Conservation (phyloP, 2,113 vertebrate species). For the Platysternon megacephalum region DNA sequence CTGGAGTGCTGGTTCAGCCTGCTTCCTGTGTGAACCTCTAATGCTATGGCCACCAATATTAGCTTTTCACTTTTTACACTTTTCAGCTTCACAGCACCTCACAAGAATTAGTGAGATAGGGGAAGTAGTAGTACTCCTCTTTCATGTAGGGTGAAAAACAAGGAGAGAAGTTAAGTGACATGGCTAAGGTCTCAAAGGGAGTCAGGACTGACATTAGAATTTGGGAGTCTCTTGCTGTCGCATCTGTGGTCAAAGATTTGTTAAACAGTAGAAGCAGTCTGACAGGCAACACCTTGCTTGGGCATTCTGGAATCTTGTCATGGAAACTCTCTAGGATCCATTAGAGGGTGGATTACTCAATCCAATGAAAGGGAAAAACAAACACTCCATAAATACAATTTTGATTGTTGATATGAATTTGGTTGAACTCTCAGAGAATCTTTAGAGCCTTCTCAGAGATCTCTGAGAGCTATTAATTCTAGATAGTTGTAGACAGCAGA, state of each 20-base stretch:
- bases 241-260: no score
- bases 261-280: no score
- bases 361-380: not conserved
- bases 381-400: not conserved
- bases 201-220: conserved; percentile 1
- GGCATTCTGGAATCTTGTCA: not conserved
- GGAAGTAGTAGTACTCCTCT: not conserved
- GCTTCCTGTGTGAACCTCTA: not conserved
- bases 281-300: not conserved
- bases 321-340: not conserved
- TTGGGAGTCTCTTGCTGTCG: not conserved
- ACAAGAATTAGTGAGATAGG: not conserved
- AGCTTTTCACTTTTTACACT: not conserved
- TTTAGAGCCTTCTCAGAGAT: not conserved
- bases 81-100: not conserved
- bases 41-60: not conserved
- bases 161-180: not conserved
- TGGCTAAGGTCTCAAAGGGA: not conserved
- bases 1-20: not conserved
- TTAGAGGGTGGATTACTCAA: no score
- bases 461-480: not conserved
- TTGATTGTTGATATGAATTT: not conserved
- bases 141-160: not conserved
- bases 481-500: not conserved
- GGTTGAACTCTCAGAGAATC: not conserved